Conservation (phyloP, 2,797 vertebrate genomes). For the Corythornis leucogaster region DNA sequence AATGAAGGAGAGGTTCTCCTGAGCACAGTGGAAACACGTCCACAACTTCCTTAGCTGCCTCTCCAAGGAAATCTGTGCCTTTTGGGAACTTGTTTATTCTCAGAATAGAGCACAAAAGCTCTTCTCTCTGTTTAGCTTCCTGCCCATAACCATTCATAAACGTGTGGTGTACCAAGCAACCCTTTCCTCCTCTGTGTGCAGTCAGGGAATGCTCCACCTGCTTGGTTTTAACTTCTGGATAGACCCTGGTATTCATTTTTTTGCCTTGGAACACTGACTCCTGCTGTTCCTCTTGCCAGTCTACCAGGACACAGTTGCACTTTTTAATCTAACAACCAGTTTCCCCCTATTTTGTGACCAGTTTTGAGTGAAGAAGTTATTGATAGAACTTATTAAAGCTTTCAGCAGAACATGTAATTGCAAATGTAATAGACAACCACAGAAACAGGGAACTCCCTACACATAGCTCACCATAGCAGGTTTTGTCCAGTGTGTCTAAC, state of each 20-base stretch:
- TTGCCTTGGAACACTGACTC: not conserved
- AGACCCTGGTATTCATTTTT: not conserved
- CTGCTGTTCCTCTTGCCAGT: not conserved
- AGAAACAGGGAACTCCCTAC: not conserved
- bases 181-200: not conserved
- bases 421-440: not conserved
- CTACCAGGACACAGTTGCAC: not conserved
- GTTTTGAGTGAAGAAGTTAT: not conserved
- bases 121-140: not conserved
- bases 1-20: not conserved
- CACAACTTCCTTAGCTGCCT: not conserved
- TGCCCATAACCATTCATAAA: not conserved
- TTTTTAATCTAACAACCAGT: not conserved
- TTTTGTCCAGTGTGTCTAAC: not conserved
- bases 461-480: not conserved
- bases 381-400: not conserved
- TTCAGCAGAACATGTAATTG: not conserved
- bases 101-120: not conserved
- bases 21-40: not conserved
- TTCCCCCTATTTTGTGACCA: not conserved
- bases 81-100: not conserved
- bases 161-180: not conserved
- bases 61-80: not conserved
- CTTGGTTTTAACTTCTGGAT: not conserved
- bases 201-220: not conserved